Base-by-base conservation (phyloP, 1,140 invertebrate genomes). In the Drosophila pachea region DNA sequence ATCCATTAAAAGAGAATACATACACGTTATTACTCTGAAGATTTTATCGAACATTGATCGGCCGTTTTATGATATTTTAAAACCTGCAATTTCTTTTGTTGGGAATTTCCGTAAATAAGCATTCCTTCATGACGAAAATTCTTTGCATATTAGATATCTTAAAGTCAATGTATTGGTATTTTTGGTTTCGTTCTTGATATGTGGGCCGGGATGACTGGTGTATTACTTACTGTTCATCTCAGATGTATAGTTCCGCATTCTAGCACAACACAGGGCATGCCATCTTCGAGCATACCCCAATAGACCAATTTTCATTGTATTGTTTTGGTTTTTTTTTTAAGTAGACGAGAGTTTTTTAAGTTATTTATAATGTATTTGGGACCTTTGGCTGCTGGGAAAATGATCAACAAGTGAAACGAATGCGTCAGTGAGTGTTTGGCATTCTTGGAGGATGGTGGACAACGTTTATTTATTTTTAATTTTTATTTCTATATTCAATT, bases 361-460 rank as follows among this genome's bases (percentile, higher is more conserved):
- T 62, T 76, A 69, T 71, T 53, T 66, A 48, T 68, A 75, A 43
- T 68, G 58, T 68, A 60, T 71, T 58, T 67, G 78, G 53, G 68
- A 65, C 48, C 52, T 53, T 65, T 58, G 60, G 32, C 67, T 64
- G 66, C 38, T 65, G 62, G 40, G 54, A 66, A 66, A 66, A 55
- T 59, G 68, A 65, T 70, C 48, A 65, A 70, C 54, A 59, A 59
- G 62, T 65, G 33, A 59, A 59, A 47, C 14, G 8, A 54, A 56
- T 33, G 48, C 42, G 9, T 66, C 49, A 70, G 68, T 70, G 53
- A 66, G 62, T 70, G 54, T 54, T 66, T 53, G 29, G 48, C 31
- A n/a, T 59, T 58, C 54, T 53, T 36, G 47, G 68, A 58, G 62
- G 40, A 58, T 70, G 68, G 47, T 66, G 62, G 40, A 66, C 48